Evolutionary conservation across 2,113 vertebrate genomes (phyloP), one percentile per base, ranked within the genome.

Genomic region (Oxyura jamaicensis): DNA sequence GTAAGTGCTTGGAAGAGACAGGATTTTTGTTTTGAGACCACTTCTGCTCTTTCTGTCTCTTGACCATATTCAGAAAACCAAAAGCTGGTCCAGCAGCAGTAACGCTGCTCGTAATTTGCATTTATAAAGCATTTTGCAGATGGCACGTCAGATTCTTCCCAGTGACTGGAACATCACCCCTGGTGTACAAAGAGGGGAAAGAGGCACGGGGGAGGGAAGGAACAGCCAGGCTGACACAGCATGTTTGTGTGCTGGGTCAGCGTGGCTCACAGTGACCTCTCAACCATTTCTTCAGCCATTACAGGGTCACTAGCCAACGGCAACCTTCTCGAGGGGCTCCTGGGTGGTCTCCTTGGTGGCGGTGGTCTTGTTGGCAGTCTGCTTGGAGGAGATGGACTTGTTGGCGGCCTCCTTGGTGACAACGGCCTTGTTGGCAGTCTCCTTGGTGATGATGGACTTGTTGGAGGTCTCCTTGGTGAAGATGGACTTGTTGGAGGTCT

Each of bases 1-100:
- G 98, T 98, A 82, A 97, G 98, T 55, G 3, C 17, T 9, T 14
- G 23, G 39, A 46, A 66, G 20, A 72, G 11, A 39, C 5, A 3
- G 33, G 17, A 16, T 31, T 65, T 60, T 7, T 28, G 4, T n/a
- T 46, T 86, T 59, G 42, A 67, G 63, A 56, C 11, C 10, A n/a
- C 10, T 56, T 75, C 42, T 73, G 17, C 23, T 36, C 56, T 63
- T 87, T 53, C 58, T 86, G 9, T 65, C 20, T 62, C 48, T 74
- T 80, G 67, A 25, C 11, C 50, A 39, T 1, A 3, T n/a, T 60
- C 36, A 77, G 59, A 59, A 83, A 55, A 73, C 11, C 60, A 76
- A 53, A 41, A 65, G 36, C 20, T 80, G 48, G 33, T 52, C n/a
- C 65, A 82, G 42, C 36, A 83, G 18, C 3, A 35, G 39, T 28